A percentile compares a stretch with the other conserved stretches of the same genome.
Evolutionary conservation across 2,888 invertebrate species (phyloP).

Genomic region (Mechanitis messenoides): DNA sequence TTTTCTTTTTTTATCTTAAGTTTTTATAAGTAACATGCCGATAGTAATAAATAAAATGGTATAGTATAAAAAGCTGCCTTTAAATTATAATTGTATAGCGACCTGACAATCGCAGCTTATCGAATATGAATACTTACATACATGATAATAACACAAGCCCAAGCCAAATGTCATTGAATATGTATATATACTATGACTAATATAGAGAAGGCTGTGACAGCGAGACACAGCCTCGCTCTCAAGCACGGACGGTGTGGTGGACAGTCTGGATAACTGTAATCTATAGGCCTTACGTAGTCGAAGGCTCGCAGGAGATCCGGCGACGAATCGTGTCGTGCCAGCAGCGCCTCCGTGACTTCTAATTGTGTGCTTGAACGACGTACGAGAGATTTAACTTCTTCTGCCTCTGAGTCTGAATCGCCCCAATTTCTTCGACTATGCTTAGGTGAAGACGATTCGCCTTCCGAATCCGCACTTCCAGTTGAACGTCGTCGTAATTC

Average conservation of each 20-base stretch:
- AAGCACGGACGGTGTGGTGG: constrained; percentile 50
- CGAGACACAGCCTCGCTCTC: constrained; percentile 64
- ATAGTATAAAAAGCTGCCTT: not conserved
- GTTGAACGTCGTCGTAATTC: constrained; percentile 66
- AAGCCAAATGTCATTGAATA: constrained; percentile 67
- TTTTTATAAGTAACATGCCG: not conserved
- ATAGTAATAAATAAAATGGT: not conserved
- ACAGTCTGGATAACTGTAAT: constrained; percentile 54
- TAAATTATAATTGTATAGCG: constrained; percentile 2
- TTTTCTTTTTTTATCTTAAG: not conserved
- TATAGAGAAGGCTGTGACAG: constrained; percentile 69
- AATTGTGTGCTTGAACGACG: constrained; percentile 80
- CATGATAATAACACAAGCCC: constrained; percentile 64
- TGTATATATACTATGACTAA: constrained; percentile 71
- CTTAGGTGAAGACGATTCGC: constrained; percentile 57
- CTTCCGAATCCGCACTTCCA: constrained; percentile 63
- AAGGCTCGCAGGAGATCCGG: constrained; percentile 68
- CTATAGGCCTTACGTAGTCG: constrained; percentile 73
- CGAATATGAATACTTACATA: constrained; percentile 61
- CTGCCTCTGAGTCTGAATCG: constrained; percentile 80
- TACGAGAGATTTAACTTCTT: constrained; percentile 79
- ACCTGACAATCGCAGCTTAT: constrained; percentile 64
- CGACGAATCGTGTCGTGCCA: constrained; percentile 67
- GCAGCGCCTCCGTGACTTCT: constrained; percentile 76
- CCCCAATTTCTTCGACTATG: constrained; percentile 55